Base-by-base conservation (phyloP, 2,888 invertebrate species). In the Seladonia tumulorum region DNA sequence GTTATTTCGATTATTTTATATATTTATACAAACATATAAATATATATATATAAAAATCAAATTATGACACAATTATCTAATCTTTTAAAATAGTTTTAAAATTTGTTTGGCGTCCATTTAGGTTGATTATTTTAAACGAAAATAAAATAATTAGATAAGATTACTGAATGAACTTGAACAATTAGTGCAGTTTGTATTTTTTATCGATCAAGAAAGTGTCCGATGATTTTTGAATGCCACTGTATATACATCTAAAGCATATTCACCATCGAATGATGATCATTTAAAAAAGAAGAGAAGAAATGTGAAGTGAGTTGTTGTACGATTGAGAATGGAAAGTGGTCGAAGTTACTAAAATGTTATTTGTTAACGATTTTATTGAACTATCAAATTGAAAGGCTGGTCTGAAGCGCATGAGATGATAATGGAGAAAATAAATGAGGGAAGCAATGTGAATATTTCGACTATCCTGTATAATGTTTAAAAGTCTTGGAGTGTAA, bases 281-380 rank as follows among this genome's bases (percentile, higher is more conserved):
- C n/a, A 10, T 76, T 83, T 83, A 57, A 86, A 79, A 72, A 79
- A 75, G 53, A 76, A 57, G 76, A 82, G 74, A 83, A 73, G 87
- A 81, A 76, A 86, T 75, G 76, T 83, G 79, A 39, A 75, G 53
- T 82, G 71, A 72, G 25, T 71, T 71, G 42, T 71, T 71, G 80
- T 79, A 87, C 85, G 76, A 89, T 89, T 92, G 88, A 92, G 89
- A 92, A 90, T 91, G 87, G 88, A 89, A 82, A 76, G 70, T 88
- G 79, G 47, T 79, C 80, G 86, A 72, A 81, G 60, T 83, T 79
- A 78, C 53, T 71, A 70, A 74, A 83, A 80, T 86, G 82, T 81
- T 74, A 74, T 75, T 83, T 86, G 79, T 86, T 88, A 82, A 72
- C 84, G 88, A 86, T 88, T 71, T 76, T 81, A 87, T 82, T 74